Percentiles rank a stretch among this genome's conserved stretches.
Conservation (phyloP, 2,797 vertebrate species). For the Caiman crocodilus region DNA sequence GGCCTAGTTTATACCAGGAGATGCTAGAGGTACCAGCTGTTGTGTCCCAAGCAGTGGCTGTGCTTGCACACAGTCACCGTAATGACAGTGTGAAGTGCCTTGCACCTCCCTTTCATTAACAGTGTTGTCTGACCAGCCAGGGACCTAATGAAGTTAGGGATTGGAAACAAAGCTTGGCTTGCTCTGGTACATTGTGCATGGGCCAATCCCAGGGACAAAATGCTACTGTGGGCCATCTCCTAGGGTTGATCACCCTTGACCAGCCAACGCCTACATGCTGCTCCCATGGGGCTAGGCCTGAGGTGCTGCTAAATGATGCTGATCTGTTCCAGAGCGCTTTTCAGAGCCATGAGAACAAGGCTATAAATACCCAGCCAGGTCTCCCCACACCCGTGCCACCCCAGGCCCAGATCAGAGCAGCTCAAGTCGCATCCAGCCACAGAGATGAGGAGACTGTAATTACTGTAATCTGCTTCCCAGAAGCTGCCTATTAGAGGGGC, state of each 20-base stretch:
- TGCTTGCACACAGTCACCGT: neutral
- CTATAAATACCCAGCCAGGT: neutral
- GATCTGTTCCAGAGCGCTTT: neutral
- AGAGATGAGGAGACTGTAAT: slow-evolving; percentile 35
- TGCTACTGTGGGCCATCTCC: neutral
- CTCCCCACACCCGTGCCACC: neutral
- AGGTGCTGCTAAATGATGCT: neutral
- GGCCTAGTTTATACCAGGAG: neutral
- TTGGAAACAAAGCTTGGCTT: neutral
- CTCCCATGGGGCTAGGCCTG: neutral
- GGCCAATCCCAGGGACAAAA: neutral
- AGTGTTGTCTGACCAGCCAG: neutral
- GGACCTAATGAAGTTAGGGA: neutral
- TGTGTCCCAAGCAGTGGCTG: neutral
- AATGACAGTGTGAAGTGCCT: neutral
- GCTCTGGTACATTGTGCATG: neutral
- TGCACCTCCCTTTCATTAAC: neutral
- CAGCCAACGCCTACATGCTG: neutral
- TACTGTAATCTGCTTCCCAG: slow-evolving; percentile 58
- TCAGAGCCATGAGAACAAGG: neutral
- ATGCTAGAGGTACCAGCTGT: too few relatives aligned
- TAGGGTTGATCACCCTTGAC: neutral
- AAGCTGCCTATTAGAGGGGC: slow-evolving; percentile 49
- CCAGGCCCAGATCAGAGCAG: neutral
- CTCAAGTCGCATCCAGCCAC: neutral